Percentiles rank a stretch among this genome's conserved stretches.
Evolutionary conservation across 1,140 invertebrate genomes (phyloP).

Genomic region (Neodiprion pinetum): DNA sequence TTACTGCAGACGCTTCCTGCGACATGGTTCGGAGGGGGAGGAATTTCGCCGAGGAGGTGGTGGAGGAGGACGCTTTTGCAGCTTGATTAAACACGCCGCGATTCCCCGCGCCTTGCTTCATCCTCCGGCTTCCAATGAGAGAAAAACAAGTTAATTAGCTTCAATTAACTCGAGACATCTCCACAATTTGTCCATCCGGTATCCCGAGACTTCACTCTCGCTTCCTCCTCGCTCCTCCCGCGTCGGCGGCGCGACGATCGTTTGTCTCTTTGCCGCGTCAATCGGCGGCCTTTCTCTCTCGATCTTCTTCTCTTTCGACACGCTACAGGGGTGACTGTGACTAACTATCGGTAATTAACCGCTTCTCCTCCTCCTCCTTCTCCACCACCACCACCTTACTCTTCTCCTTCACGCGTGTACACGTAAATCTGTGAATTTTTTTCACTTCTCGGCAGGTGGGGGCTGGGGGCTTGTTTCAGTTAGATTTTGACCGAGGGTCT

Average conservation of each 20-base stretch:
- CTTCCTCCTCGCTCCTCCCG: constrained; percentile 27
- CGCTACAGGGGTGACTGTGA: too few relatives aligned
- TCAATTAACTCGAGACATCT: constrained; percentile 47
- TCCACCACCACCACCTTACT: too few relatives aligned
- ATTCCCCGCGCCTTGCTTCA: too few relatives aligned
- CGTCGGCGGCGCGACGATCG: not conserved
- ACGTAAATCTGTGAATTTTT: not conserved
- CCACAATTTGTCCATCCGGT: constrained; percentile 52
- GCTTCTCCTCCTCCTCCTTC: too few relatives aligned
- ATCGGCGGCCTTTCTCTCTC: constrained; percentile 5
- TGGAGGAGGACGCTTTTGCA: too few relatives aligned
- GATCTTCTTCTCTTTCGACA: not conserved
- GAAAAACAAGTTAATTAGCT: constrained; percentile 54
- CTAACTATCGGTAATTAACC: too few relatives aligned
- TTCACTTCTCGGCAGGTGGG: not conserved
- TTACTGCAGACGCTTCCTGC: not conserved
- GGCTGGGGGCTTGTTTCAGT: too few relatives aligned
- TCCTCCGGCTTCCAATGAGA: constrained; percentile 12
- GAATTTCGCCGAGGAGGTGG: too few relatives aligned
- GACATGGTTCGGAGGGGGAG: too few relatives aligned
- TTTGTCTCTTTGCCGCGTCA: constrained; percentile 11
- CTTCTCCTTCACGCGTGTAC: too few relatives aligned
- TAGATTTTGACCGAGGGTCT: too few relatives aligned
- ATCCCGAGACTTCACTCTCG: constrained; percentile 27
- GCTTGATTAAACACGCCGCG: too few relatives aligned